Evolutionary conservation across 2,888 invertebrate genomes (phyloP).

Genomic region (Thalpophila matura): DNA sequence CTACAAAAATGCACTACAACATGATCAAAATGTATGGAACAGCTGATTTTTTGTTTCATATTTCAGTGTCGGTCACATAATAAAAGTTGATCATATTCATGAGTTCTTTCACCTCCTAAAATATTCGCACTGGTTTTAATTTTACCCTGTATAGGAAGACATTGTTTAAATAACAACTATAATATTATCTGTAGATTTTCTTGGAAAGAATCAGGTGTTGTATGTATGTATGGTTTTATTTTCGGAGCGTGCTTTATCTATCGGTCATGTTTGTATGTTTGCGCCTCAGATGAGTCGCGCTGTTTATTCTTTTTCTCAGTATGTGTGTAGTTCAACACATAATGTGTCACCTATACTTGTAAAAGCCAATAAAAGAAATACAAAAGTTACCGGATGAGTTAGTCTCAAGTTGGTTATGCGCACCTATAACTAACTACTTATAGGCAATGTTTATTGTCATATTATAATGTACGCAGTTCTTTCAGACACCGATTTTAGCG

Average conservation of each 20-base stretch:
- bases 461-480: not conserved
- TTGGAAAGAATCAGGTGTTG: not conserved
- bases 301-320: constrained; percentile 6
- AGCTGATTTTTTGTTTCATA: no score
- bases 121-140: no score
- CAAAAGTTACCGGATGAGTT: constrained; percentile 3
- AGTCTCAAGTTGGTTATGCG: constrained; percentile 1
- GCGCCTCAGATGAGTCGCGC: not conserved
- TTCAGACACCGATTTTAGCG: not conserved
- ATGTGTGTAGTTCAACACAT: not conserved
- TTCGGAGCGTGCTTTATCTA: constrained; percentile 13
- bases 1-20: no score
- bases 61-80: no score
- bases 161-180: no score
- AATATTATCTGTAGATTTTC: no score
- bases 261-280: constrained; percentile 4
- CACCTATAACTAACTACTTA: no score
- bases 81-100: no score
- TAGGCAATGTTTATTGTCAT: not conserved
- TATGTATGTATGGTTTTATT: not conserved
- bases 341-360: constrained; percentile 16
- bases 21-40: no score
- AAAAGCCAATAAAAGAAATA: constrained; percentile 18
- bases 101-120: no score
- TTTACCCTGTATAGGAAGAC: no score